Evolutionary conservation across 2,888 invertebrate genomes (phyloP).

Genomic region (Drosophila aldrichi): DNA sequence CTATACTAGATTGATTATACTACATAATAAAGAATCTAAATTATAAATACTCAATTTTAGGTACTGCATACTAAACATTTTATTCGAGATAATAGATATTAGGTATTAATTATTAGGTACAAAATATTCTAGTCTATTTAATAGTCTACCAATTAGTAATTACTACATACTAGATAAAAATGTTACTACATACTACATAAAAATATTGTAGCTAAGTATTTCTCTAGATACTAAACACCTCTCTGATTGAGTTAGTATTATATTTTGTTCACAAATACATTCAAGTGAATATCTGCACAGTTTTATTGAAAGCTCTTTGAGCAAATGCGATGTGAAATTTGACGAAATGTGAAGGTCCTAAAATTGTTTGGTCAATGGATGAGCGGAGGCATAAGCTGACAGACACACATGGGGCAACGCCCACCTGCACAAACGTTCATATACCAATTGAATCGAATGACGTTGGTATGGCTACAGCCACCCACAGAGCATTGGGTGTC

Average conservation of each 20-base stretch:
- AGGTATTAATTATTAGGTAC: too few relatives aligned
- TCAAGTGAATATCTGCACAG: constrained; percentile 21
- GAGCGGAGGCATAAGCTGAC: constrained; percentile 25
- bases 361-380: constrained; percentile 62
- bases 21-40: neutral
- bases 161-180: too few relatives aligned
- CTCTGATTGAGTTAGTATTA: neutral
- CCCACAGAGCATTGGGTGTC: constrained; percentile 10
- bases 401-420: neutral
- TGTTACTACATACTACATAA: too few relatives aligned
- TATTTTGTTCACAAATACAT: neutral
- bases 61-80: neutral
- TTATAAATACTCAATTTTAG: neutral
- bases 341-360: constrained; percentile 48
- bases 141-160: too few relatives aligned
- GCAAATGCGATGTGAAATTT: constrained; percentile 50
- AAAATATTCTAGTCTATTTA: too few relatives aligned
- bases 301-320: constrained; percentile 39
- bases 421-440: constrained; percentile 14
- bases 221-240: too few relatives aligned
- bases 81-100: too few relatives aligned
- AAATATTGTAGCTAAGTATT: too few relatives aligned
- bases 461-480: neutral
- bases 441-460: constrained; percentile 50
- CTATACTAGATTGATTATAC: neutral